Evolutionary conservation across 2,888 invertebrate species (phyloP), one percentile per base, ranked within the genome.

Genomic region (Lacanobia wlatinum): DNA sequence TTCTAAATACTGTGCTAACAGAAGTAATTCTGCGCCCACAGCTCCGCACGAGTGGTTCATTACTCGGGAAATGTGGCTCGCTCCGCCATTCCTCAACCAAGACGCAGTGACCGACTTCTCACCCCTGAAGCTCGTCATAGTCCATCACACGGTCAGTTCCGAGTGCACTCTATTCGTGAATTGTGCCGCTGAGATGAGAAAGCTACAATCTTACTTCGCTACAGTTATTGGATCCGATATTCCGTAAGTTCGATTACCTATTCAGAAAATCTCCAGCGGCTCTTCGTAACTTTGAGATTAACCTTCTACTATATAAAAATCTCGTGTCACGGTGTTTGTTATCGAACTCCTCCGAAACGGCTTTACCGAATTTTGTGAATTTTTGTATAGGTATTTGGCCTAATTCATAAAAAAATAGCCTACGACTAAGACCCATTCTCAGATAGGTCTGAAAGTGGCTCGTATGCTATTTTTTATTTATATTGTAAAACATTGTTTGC

Each of bases 11-110:
- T 16, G 34, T 62, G 28, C 48, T 18, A 12, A n/a, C n/a, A 52
- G 8, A 16, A 16, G 12, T 34, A 14, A 53, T n/a, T 43, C 56
- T 28, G 61, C 50, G 18, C 70, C 60, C 71, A 46, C 87, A 94
- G 95, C 93, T 4, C 93, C 93, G 0, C 91, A 94, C 73, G 89
- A 92, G 67, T 96, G 96, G 96, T 92, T 89, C 70, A 94, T 95
- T 53, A 89, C 92, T 0, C 88, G 95, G 0, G 87, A 91, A 7
- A 92, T 92, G 94, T 96, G 96, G 96, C 84, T 94, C 43, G 93
- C 94, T 3, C 53, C 79, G 38, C 38, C 67, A 0, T 87, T 82
- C 60, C 81, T 84, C 55, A 78, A 83, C 28, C 75, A 74, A 16
- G 34, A 75, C 8, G 62, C 70, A 2, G 87, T 73, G 10, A 84